These are phyloP conservation scores for Metopolophium dirhodum DNA, from an alignment of 1,140 invertebrate species.

Conservation along the genomic window DNA sequence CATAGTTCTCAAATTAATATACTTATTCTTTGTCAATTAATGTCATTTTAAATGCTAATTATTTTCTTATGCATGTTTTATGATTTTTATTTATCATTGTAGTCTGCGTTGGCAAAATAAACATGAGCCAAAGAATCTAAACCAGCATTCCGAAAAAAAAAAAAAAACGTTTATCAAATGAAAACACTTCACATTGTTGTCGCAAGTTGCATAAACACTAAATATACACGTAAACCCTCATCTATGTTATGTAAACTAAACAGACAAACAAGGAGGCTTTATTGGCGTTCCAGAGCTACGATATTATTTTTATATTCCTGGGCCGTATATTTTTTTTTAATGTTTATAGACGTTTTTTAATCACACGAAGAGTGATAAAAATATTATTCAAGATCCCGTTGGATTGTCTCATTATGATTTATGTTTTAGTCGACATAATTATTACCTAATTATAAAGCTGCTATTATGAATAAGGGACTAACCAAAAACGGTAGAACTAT, in stretches of 20 bases:
- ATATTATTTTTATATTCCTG: constrained; percentile 21
- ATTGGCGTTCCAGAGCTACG: not conserved
- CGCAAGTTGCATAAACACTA: constrained; percentile 51
- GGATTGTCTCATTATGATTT: not conserved
- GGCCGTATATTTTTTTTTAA: not conserved
- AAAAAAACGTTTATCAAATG: constrained; percentile 24
- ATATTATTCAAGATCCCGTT: not conserved
- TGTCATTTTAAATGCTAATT: not conserved
- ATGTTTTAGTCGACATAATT: not conserved
- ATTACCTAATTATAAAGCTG: not conserved
- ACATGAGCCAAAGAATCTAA: constrained; percentile 19
- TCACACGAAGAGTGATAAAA: not conserved
- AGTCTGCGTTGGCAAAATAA: not conserved
- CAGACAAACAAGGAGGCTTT: constrained; percentile 20
- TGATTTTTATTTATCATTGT: not conserved
- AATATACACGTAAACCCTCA: constrained; percentile 37
- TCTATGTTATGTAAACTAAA: constrained; percentile 54
- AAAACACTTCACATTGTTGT: constrained; percentile 52
- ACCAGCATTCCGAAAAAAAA: constrained; percentile 43
- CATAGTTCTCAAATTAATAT: constrained; percentile 2
- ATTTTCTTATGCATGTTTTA: not conserved
- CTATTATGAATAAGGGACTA: not conserved
- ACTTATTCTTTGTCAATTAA: not conserved
- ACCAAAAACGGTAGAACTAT: not conserved
- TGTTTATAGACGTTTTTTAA: not conserved